A percentile compares a stretch with the other conserved stretches of the same genome.
Conservation (phyloP, 1,140 invertebrate genomes). For the Himalopsyche phryganea region DNA sequence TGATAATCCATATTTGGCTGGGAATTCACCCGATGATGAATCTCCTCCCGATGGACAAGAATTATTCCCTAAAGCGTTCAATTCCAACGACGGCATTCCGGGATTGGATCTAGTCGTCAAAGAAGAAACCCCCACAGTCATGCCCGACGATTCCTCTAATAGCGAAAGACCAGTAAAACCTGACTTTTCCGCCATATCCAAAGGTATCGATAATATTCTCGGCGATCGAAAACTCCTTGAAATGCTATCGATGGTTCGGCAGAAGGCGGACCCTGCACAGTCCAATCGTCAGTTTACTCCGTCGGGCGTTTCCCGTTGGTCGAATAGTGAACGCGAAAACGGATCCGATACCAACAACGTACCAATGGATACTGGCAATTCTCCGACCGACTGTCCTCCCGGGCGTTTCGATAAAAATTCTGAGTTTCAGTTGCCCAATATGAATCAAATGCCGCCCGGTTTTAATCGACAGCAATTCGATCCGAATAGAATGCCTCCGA, state of each 20-base stretch:
- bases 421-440: too few relatives aligned
- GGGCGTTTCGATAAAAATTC: too few relatives aligned
- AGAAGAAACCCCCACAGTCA: neutral
- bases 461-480: too few relatives aligned
- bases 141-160: constrained; percentile 25
- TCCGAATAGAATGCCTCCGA: too few relatives aligned
- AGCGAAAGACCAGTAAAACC: constrained; percentile 35
- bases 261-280: constrained; percentile 7
- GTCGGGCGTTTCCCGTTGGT: too few relatives aligned
- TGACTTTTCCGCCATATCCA: constrained; percentile 56
- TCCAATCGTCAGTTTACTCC: too few relatives aligned
- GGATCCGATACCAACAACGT: too few relatives aligned
- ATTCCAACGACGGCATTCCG: constrained; percentile 54
- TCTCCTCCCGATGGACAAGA: neutral
- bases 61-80: constrained; percentile 7
- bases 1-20: constrained; percentile 1
- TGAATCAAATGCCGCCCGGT: too few relatives aligned
- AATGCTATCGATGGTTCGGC: constrained; percentile 53
- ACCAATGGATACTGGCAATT: too few relatives aligned
- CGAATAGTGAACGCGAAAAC: too few relatives aligned
- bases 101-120: constrained; percentile 61
- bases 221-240: constrained; percentile 59
- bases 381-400: too few relatives aligned
- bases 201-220: constrained; percentile 57
- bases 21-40: constrained; percentile 2